Evolutionary conservation across 1,140 invertebrate genomes (phyloP).

Genomic region (Solen grandis): DNA sequence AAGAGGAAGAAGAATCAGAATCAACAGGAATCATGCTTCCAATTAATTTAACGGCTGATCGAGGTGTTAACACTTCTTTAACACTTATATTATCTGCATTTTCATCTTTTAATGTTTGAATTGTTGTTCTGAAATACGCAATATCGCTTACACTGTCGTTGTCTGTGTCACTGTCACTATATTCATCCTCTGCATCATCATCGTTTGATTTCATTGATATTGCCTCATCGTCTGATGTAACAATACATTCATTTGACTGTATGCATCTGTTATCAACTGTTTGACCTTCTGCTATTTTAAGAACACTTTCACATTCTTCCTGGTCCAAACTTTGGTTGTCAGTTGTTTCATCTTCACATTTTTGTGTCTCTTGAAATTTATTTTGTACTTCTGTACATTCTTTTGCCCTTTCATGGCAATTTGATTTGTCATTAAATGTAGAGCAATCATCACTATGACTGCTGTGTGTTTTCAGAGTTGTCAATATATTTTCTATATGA

Average conservation of each 20-base stretch:
- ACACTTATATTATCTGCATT: slow-evolving; percentile 6
- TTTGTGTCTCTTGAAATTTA: not conserved
- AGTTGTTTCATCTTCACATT: not conserved
- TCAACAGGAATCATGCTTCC: slow-evolving; percentile 40
- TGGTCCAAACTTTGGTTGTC: not conserved
- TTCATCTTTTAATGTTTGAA: not conserved
- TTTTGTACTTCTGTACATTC: no score
- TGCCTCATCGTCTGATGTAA: slow-evolving; percentile 30
- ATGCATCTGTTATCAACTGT: no score
- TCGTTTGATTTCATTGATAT: not conserved
- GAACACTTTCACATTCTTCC: no score
- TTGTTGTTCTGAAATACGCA: not conserved
- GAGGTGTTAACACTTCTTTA: slow-evolving; percentile 20
- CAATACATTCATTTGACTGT: no score
- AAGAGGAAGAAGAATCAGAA: not conserved
- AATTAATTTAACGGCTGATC: slow-evolving; percentile 8
- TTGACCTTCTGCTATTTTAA: no score
- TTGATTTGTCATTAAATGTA: no score
- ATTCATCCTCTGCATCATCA: slow-evolving; percentile 50
- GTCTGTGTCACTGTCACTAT: slow-evolving; percentile 37
- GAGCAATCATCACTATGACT: no score
- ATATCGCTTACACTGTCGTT: not conserved
- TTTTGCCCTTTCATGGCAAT: no score
- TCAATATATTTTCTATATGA: slow-evolving; percentile 6
- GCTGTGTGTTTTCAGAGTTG: no score